Conservation (phyloP, 2,888 invertebrate species). For the Catocala nupta region DNA sequence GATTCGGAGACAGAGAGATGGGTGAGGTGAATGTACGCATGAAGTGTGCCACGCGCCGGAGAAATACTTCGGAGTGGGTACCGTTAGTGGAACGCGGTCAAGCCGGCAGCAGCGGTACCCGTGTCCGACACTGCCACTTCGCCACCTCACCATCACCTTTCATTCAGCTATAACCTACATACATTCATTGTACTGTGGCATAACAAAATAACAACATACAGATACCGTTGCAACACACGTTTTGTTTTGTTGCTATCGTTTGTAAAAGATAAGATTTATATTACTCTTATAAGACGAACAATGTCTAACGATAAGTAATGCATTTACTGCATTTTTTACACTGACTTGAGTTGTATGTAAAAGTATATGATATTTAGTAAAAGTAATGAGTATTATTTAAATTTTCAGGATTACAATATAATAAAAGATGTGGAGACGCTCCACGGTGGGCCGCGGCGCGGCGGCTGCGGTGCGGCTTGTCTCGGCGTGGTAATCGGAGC, state of each 20-base stretch:
- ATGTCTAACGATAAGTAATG: background rate
- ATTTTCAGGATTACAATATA: background rate
- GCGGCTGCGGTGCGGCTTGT: slow-evolving; percentile 58
- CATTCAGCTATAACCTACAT: slow-evolving; percentile 49
- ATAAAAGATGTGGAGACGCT: slow-evolving; percentile 4
- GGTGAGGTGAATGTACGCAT: slow-evolving; percentile 85
- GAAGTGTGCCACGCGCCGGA: slow-evolving; percentile 85
- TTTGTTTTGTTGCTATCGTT: background rate
- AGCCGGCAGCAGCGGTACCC: slow-evolving; percentile 76
- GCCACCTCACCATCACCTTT: slow-evolving; percentile 63
- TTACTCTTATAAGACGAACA: too few species aligned
- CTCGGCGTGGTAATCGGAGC: slow-evolving; percentile 85
- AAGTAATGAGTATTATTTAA: background rate
- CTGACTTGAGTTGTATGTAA: background rate
- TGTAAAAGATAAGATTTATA: background rate
- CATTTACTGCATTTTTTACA: background rate
- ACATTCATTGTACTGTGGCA: background rate
- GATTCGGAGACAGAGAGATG: slow-evolving; percentile 72
- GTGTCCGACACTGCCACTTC: slow-evolving; percentile 65
- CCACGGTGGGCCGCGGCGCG: slow-evolving; percentile 26
- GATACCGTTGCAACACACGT: background rate
- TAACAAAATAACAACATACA: slow-evolving; percentile 2
- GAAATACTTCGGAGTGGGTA: slow-evolving; percentile 85
- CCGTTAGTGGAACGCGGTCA: slow-evolving; percentile 87
- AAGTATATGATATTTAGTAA: background rate